Percentiles rank a stretch among this genome's conserved stretches.
phyloP scores from a whole-genome alignment of 2,797 vertebrate species.

The Odontamblyopus rebecca region DNA sequence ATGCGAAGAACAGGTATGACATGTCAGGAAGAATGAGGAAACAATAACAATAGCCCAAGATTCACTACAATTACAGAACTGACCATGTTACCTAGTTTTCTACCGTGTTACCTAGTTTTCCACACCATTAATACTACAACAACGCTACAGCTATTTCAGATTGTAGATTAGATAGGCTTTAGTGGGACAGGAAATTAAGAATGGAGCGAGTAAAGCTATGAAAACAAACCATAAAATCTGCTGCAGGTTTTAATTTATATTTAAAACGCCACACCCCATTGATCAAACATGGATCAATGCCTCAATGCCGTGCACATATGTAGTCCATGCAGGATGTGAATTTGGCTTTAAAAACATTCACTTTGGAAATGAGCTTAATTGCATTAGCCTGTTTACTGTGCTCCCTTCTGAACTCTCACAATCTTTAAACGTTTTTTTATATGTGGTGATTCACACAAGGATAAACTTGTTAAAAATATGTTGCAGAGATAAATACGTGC shows the following conservation, averaged over 20 bases:
- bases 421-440: background rate
- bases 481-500: too few relatives aligned
- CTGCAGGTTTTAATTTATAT: background rate
- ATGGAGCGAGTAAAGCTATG: too few relatives aligned
- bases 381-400: background rate
- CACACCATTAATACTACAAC: background rate
- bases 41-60: background rate
- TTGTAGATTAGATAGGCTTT: background rate
- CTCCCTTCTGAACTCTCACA: background rate
- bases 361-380: background rate
- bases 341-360: background rate
- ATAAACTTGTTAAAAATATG: background rate
- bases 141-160: background rate
- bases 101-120: background rate
- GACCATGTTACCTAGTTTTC: too few relatives aligned
- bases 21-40: conserved; percentile 1
- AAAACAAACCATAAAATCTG: background rate
- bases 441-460: background rate
- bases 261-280: background rate
- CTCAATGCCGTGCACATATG: background rate
- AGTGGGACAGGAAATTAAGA: background rate
- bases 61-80: background rate
- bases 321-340: background rate
- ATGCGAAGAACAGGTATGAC: background rate
- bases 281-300: background rate